A percentile compares a stretch with the other conserved stretches of the same genome.
These are phyloP conservation scores for Hirundo rustica DNA, from an alignment of 2,797 vertebrate genomes.

Conservation along the genomic window DNA sequence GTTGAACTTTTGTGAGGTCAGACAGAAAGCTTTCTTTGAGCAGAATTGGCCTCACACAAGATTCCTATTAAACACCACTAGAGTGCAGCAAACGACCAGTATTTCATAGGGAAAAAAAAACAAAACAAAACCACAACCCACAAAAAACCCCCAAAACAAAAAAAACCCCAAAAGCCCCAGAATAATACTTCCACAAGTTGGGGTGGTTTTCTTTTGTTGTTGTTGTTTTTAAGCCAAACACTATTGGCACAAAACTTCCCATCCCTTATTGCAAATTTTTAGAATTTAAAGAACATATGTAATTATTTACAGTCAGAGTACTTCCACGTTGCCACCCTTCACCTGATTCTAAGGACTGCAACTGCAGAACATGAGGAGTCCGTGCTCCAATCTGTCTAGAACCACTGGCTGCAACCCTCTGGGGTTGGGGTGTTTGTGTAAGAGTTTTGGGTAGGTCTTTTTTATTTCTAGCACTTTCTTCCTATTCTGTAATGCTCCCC, in stretches of 20 bases:
- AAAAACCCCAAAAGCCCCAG: too few species aligned
- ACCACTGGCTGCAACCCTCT: background rate
- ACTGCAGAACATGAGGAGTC: background rate
- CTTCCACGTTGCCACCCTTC: background rate
- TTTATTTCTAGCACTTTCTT: background rate
- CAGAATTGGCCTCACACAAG: background rate
- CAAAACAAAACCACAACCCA: too few species aligned
- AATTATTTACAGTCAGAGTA: background rate
- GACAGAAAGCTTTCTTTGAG: background rate
- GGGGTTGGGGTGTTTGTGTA: background rate
- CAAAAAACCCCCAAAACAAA: too few species aligned
- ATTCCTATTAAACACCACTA: background rate
- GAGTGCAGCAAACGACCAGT: background rate
- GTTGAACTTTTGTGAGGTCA: background rate
- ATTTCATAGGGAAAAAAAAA: fast-evolving
- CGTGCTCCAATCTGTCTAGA: background rate
- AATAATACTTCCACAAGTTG: fast-evolving
- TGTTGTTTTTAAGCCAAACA: background rate
- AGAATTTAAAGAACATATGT: fast-evolving
- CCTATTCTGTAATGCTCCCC: background rate
- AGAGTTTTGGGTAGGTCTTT: background rate
- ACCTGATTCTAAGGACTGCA: background rate
- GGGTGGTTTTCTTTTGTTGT: too few species aligned
- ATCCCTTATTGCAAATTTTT: background rate
- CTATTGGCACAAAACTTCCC: background rate